A percentile compares a stretch with the other conserved stretches of the same genome.
These are phyloP conservation scores for Seriola rivoliana DNA, from an alignment of 2,113 vertebrate genomes.

Conservation along the genomic window DNA sequence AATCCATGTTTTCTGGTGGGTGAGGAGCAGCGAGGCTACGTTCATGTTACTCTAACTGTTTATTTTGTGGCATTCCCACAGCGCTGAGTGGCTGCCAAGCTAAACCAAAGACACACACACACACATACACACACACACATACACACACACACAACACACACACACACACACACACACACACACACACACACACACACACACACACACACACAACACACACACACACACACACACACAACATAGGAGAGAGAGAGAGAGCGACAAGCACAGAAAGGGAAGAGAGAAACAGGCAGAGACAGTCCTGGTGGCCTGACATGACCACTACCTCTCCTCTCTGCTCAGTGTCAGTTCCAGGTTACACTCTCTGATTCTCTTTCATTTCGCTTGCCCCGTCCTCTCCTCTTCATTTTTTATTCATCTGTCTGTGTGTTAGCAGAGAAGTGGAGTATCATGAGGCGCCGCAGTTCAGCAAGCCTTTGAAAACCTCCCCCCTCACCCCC, in stretches of 20 bases:
- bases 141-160: slow-evolving; percentile 17
- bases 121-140: slow-evolving; percentile 13
- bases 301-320: slow-evolving; percentile 7
- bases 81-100: slow-evolving; percentile 55
- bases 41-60: slow-evolving; percentile 59
- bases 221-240: neutral
- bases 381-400: neutral
- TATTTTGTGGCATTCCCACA: slow-evolving; percentile 66
- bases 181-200: slow-evolving; percentile 19
- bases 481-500: neutral
- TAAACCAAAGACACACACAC: slow-evolving; percentile 44
- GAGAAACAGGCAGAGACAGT: neutral
- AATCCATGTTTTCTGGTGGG: slow-evolving; percentile 48
- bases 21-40: slow-evolving; percentile 25
- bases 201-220: slow-evolving; percentile 19
- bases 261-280: neutral
- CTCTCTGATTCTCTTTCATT: slow-evolving; percentile 36
- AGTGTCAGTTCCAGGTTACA: slow-evolving; percentile 38
- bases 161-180: slow-evolving; percentile 17
- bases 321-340: neutral
- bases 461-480: neutral
- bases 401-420: slow-evolving; percentile 16
- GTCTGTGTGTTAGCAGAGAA: neutral
- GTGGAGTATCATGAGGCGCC: neutral
- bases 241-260: neutral